Base-by-base conservation (phyloP, 2,888 invertebrate genomes). In the Lasioglossum lativentre region DNA sequence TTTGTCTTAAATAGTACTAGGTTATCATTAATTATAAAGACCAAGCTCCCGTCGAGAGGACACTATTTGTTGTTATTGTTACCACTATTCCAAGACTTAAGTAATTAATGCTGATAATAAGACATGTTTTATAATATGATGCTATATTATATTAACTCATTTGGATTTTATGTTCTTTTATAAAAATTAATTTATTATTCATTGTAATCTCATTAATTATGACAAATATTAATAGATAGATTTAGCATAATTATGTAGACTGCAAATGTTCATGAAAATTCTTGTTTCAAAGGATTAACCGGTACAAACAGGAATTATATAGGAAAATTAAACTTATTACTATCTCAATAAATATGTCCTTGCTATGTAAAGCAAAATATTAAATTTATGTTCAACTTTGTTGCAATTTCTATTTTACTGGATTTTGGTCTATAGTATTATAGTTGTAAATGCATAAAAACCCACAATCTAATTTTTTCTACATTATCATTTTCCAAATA, bases 51-150 rank as follows among this genome's bases (percentile, higher is more conserved):
- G 19, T 70, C n/a, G 40, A 12, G n/a, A 70, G 70, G 40, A 70
- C 70, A 70, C 68, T 68, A 72, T 75, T 40, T 30, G 75, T 78
- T 68, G 34, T 73, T 84, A 66, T 66, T 72, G 66, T 84, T 74
- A 14, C 40, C 56, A 77, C 45, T 47, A 30, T 80, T 80, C 71
- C 19, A 82, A 71, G 27, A 78, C 66, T 47, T 45, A 38, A 45
- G 34, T 16, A 47, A 34, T 47, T 40, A 73, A 38, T 75, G 12
- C n/a, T 80, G 68, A 71, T 63, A 63, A 34, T 40, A 71, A 47
- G 45, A 66, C 30, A 38, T 75, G 63, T 82, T 34, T 42, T 38
- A 59, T 59, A 42, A 42, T 23, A 77, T 70, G 23, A 34, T 71
- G 66, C 42, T 83, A 76, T 38, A 59, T 79, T 73, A n/a, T 52